Percentiles rank a stretch among this genome's conserved stretches.
Evolutionary conservation across 2,888 invertebrate species (phyloP).

Genomic region (Tachina grossa): DNA sequence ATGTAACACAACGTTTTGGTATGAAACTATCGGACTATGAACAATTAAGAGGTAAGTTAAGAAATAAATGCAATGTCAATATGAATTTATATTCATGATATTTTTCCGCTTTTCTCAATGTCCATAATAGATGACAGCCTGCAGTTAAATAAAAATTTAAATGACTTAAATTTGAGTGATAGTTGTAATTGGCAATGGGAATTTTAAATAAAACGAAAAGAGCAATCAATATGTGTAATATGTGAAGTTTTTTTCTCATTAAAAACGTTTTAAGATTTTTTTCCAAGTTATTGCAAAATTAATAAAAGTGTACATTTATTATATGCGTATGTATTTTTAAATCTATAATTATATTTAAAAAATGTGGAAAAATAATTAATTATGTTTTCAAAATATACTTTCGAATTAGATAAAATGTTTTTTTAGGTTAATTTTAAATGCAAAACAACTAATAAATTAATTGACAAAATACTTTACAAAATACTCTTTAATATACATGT

Average conservation of each 20-base stretch:
- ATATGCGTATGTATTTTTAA: constrained; percentile 4
- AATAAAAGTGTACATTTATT: constrained; percentile 8
- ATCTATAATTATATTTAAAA: constrained; percentile 23
- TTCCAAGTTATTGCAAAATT: constrained; percentile 46
- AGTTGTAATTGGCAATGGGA: constrained; percentile 77
- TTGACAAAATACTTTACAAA: constrained; percentile 61
- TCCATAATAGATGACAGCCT: constrained; percentile 75
- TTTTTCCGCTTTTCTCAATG: constrained; percentile 9
- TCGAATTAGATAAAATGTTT: constrained; percentile 27
- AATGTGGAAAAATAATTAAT: constrained; percentile 37
- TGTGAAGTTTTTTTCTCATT: constrained; percentile 39
- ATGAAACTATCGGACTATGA: constrained; percentile 77
- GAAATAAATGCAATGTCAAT: constrained; percentile 50
- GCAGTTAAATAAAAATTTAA: constrained; percentile 75
- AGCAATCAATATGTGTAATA: constrained; percentile 2
- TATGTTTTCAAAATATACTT: constrained; percentile 55
- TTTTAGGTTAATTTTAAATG: constrained; percentile 30
- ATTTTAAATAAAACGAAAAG: constrained; percentile 62
- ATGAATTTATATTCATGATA: constrained; percentile 72
- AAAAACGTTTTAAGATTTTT: constrained; percentile 44
- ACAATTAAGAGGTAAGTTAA: constrained; percentile 76
- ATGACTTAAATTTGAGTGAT: constrained; percentile 75
- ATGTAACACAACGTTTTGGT: constrained; percentile 78
- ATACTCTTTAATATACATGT: constrained; percentile 37
- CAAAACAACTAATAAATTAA: constrained; percentile 54